Conservation (phyloP, 1,140 invertebrate genomes). For the Pachypeltis micranthus region DNA sequence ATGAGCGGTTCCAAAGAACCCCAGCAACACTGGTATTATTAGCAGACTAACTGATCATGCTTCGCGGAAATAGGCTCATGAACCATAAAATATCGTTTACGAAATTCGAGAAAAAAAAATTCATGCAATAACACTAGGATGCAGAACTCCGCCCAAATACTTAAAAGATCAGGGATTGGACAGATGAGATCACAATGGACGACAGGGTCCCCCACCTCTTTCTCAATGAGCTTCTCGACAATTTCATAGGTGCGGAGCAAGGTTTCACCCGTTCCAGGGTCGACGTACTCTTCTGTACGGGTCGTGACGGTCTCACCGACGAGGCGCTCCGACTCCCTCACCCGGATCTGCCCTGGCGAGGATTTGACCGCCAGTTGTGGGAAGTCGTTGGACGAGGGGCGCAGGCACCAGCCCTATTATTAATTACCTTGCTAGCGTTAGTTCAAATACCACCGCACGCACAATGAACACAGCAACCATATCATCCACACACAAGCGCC, state of each 20-base stretch:
- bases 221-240: conserved; percentile 88
- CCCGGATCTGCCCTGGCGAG: conserved; percentile 63
- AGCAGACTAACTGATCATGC: too few species aligned
- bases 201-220: conserved; percentile 59
- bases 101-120: too few species aligned
- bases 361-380: conserved; percentile 72
- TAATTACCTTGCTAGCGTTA: background rate
- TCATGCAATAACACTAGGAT: too few species aligned
- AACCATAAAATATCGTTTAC: too few species aligned
- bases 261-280: conserved; percentile 68
- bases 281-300: conserved; percentile 76
- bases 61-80: too few species aligned
- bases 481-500: too few species aligned
- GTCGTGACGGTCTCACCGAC: conserved; percentile 75
- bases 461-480: too few species aligned
- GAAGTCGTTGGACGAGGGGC: conserved; percentile 52
- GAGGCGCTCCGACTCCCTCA: conserved; percentile 76
- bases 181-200: background rate
- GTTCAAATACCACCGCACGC: conserved; percentile 5
- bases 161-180: too few species aligned
- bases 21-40: too few species aligned
- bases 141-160: too few species aligned
- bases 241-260: conserved; percentile 81
- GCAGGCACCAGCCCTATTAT: conserved; percentile 30
- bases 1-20: too few species aligned